These are phyloP conservation scores for Chunga burmeisteri DNA, from an alignment of 2,113 vertebrate genomes.

Conservation along the genomic window DNA sequence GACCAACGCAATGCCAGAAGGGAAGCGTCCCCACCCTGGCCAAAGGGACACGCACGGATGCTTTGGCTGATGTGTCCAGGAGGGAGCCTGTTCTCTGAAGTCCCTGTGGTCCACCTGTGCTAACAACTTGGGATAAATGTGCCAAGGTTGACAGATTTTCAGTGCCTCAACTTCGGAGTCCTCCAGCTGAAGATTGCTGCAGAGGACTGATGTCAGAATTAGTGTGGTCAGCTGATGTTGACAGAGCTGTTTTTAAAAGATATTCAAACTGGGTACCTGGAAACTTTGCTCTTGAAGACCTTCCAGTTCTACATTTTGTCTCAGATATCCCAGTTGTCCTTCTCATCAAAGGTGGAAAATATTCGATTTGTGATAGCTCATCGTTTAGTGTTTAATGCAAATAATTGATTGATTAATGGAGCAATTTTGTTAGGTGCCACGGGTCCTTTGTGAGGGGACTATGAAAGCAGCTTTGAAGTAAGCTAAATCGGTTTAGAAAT, in stretches of 20 bases:
- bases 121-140: background rate
- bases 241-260: background rate
- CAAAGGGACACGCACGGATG: accelerated
- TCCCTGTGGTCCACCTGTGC: background rate
- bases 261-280: background rate
- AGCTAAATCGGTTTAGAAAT: background rate
- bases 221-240: background rate
- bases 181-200: background rate
- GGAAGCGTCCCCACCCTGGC: accelerated
- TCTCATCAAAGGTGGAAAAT: background rate
- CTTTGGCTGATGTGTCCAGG: accelerated
- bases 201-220: background rate
- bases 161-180: background rate
- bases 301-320: background rate
- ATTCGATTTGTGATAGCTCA: background rate
- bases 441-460: background rate
- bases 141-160: background rate
- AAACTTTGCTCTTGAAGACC: background rate
- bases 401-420: background rate
- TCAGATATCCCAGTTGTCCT: background rate
- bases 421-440: background rate
- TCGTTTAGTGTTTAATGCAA: background rate
- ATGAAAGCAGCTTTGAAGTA: background rate
- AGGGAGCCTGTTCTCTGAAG: background rate
- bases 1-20: accelerated